Evolutionary conservation across 2,797 vertebrate genomes (phyloP), one percentile per base, ranked within the genome.

Genomic region (Arctocebus calabarensis): DNA sequence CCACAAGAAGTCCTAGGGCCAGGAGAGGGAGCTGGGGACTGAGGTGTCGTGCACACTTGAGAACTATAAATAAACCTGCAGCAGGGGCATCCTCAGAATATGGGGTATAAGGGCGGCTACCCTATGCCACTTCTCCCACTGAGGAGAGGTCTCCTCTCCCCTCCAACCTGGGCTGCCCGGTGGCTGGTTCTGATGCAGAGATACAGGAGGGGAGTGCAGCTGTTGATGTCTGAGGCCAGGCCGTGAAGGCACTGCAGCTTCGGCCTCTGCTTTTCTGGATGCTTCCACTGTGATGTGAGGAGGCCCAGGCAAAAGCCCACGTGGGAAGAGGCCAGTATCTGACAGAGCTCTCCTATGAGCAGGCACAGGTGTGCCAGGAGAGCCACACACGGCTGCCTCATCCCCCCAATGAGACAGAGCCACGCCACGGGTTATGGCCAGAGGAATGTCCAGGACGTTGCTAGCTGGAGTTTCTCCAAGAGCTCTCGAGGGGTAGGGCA

Each of bases 151-250:
- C 62, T 29, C 3, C 37, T n/a, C 22, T 23, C 17, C 14, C 34
- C 34, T 27, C 2, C 12, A 32, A 45, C 20, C 40, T 34, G 55
- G 73, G 86, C 22, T 78, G 34, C 40, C 62, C 0, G 0, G 16
- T 2, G 37, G 59, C 40, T 20, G 6, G 40, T 29, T 77, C 7
- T 13, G 6, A 48, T 13, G 59, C 64, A 8, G 22, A 19, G 43
- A 29, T 0, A 5, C 0, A 20, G 32, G 66, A 52, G 48, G 7
- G 14, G 22, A 19, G 7, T 0, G 7, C 0, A 4, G 68, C 0
- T 9, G 16, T 0, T 14, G n/a, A 34, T 3, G 34, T 23, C 52
- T 29, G 81, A 83, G 62, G 34, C 17, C 13, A 7, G 9, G 25
- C 22, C 27, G 10, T 14, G 10, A 62, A 34, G 32, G 81, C 85